phyloP scores from a whole-genome alignment of 2,113 vertebrate genomes.

The Sceloporus undulatus region DNA sequence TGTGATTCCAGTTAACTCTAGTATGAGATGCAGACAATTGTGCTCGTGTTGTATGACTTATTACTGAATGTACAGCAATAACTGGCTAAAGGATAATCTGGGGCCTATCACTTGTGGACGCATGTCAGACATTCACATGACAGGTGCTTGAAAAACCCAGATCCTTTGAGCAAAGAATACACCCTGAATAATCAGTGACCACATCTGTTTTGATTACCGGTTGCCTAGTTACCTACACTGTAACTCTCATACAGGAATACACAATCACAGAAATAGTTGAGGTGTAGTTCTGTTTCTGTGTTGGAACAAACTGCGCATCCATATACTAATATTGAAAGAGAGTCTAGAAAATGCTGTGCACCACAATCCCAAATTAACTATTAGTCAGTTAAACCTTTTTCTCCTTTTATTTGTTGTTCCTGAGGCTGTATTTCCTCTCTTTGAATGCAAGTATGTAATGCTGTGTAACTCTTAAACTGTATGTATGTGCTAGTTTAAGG shows the following conservation, averaged over 20 bases:
- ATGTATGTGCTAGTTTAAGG: not conserved
- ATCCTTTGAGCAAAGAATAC: slow-evolving; percentile 42
- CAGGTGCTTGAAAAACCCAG: slow-evolving; percentile 63
- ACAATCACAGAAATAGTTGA: slow-evolving; percentile 17
- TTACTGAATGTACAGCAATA: slow-evolving; percentile 39
- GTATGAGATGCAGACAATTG: slow-evolving; percentile 48
- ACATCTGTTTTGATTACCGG: slow-evolving; percentile 74
- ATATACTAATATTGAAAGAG: slow-evolving; percentile 13
- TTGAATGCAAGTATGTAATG: too few relatives aligned
- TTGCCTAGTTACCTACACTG: slow-evolving; percentile 70
- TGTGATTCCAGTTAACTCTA: not conserved
- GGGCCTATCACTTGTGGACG: slow-evolving; percentile 61
- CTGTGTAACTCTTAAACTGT: not conserved
- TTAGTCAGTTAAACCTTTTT: not conserved
- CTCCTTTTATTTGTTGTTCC: not conserved
- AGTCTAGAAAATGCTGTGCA: not conserved
- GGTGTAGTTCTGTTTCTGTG: accelerated
- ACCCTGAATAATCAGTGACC: slow-evolving; percentile 75
- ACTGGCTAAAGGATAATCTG: slow-evolving; percentile 29
- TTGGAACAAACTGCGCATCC: accelerated
- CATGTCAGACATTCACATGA: slow-evolving; percentile 59
- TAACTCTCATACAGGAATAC: not conserved
- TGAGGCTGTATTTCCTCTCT: not conserved
- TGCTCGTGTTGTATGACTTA: slow-evolving; percentile 27
- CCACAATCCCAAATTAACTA: not conserved